Percentiles rank a stretch among this genome's conserved stretches.
Evolutionary conservation across 2,888 invertebrate species (phyloP).

Genomic region (Halictus quadricinctus): DNA sequence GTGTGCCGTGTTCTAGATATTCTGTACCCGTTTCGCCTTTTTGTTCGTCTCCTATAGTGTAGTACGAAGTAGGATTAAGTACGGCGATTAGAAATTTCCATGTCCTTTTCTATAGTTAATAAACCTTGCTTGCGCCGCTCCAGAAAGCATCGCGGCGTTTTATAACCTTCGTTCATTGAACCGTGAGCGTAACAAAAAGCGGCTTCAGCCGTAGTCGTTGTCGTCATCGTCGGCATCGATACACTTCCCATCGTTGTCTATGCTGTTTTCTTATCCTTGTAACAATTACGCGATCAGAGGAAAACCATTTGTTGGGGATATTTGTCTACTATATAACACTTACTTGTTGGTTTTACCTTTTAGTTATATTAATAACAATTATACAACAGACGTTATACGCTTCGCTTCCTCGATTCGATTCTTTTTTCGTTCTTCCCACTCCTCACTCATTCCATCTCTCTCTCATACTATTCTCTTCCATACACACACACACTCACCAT

Average conservation of each 20-base stretch:
- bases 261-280: background rate
- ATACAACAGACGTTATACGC: too few species aligned
- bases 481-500: too few species aligned
- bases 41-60: background rate
- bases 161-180: slow-evolving; percentile 4
- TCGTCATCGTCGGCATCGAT: background rate
- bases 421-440: too few species aligned
- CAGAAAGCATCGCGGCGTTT: background rate
- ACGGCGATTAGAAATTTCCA: slow-evolving; percentile 5
- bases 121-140: background rate
- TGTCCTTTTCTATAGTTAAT: slow-evolving; percentile 6
- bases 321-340: too few species aligned
- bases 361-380: too few species aligned
- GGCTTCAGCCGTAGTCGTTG: background rate
- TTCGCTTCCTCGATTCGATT: too few species aligned
- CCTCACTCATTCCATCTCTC: too few species aligned
- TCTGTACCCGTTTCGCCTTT: background rate
- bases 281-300: background rate
- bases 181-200: slow-evolving; percentile 7
- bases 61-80: background rate
- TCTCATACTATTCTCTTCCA: too few species aligned
- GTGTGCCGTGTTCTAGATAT: background rate
- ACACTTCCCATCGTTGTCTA: background rate
- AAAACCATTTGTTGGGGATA: too few species aligned
- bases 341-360: too few species aligned